Base-by-base conservation (phyloP, 2,113 vertebrate genomes). In the Pollachius pollachius region DNA sequence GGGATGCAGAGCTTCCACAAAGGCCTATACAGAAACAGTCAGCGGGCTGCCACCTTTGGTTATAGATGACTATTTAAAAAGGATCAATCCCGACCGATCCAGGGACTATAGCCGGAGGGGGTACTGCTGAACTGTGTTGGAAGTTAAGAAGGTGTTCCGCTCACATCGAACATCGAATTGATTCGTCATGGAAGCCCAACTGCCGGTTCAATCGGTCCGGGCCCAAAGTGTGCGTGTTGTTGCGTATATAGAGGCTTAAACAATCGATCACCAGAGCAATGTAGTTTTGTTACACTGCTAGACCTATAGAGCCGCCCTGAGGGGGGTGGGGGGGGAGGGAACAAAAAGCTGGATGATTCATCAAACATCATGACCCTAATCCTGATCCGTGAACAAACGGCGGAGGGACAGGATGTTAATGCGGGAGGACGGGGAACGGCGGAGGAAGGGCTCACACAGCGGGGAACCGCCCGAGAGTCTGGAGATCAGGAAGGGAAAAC, bases 341-440 rank as follows among this genome's bases (percentile, higher is more conserved):
- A 34, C 30, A 52, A 27, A 48, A 54, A 73, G 64, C 48, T 56
- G 18, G 62, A 65, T 62, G 62, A 63, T 75, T 71, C 12, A 41
- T 68, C 67, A 25, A 61, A 70, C 9, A 52, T 59, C 15, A 34
- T 62, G 37, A 56, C 59, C 58, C 30, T n/a, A 62, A 59, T 21
- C 41, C 41, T 4, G 60, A 65, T 58, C 58, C 9, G 65, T 25
- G 37, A 19, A 62, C 3, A 61, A 54, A 73, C 63, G 52, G 58
- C 30, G 23, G 66, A 13, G 41, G 41, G 41, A 48, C 41, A 48
- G 11, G 41, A 48, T 48, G 41, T 2, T 48, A 48, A 48, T 48
- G 41, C 2, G 11, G 41, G 11, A 48, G 41, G 12, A 13, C 8
- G 41, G 41, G 41, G 8, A 12, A 9, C 41, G 11, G 41, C 2